These are phyloP conservation scores for Lasius fuliginosus DNA, from an alignment of 2,888 invertebrate species.

Conservation along the genomic window DNA sequence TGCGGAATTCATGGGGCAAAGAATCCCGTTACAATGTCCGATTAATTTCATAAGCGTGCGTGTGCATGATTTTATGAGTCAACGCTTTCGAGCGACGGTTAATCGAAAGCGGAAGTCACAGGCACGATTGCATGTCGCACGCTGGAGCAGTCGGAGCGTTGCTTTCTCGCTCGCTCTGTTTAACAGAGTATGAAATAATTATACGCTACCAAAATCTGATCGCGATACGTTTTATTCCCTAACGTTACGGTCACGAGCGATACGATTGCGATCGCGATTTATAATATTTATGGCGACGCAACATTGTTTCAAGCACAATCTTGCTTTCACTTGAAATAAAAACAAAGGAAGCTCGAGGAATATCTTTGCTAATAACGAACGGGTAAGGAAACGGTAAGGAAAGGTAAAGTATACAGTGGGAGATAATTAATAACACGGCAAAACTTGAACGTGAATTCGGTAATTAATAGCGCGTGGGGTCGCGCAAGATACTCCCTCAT, in stretches of 20 bases:
- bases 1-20: neutral
- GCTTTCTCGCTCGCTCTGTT: slow-evolving; percentile 52
- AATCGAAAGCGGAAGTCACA: slow-evolving; percentile 57
- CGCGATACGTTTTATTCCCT: slow-evolving; percentile 17
- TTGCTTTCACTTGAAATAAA: slow-evolving; percentile 26
- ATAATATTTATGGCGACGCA: slow-evolving; percentile 33
- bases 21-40: slow-evolving; percentile 48
- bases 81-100: slow-evolving; percentile 51
- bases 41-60: slow-evolving; percentile 51
- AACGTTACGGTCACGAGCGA: slow-evolving; percentile 10
- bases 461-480: neutral
- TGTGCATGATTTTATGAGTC: slow-evolving; percentile 49
- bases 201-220: slow-evolving; percentile 42
- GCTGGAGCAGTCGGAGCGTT: slow-evolving; percentile 45
- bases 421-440: neutral
- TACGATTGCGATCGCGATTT: slow-evolving; percentile 8
- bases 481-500: neutral
- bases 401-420: neutral
- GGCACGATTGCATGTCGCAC: slow-evolving; percentile 52
- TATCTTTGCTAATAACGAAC: neutral
- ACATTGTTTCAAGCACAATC: slow-evolving; percentile 9
- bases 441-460: slow-evolving; percentile 24
- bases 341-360: neutral
- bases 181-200: slow-evolving; percentile 57
- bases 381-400: too few species aligned